Evolutionary conservation across 2,888 invertebrate species (phyloP).

Genomic region (Protophormia terraenovae): DNA sequence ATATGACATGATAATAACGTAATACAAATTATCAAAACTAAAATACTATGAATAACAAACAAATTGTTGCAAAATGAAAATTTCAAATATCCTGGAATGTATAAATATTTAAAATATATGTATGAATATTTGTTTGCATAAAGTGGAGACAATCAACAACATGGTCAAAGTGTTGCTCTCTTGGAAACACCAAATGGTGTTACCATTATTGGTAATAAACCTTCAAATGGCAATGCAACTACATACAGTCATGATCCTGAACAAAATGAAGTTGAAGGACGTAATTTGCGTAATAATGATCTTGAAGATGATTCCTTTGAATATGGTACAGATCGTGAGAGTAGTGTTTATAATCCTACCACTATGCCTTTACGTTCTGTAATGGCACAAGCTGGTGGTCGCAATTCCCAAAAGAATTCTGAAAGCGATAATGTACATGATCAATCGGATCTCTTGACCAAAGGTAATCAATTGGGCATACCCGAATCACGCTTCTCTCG

Average conservation of each 20-base stretch:
- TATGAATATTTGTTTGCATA: background rate
- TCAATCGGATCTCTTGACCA: conserved; percentile 74
- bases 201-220: conserved; percentile 74
- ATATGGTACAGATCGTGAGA: conserved; percentile 79
- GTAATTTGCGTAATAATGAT: conserved; percentile 62
- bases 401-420: conserved; percentile 75
- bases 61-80: conserved; percentile 3
- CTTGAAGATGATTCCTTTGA: conserved; percentile 80
- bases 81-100: background rate
- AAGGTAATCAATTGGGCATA: conserved; percentile 79
- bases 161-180: conserved; percentile 78
- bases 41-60: conserved; percentile 19
- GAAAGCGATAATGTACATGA: conserved; percentile 65
- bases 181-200: conserved; percentile 79
- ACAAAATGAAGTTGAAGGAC: conserved; percentile 73
- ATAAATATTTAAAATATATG: background rate
- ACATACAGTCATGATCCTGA: conserved; percentile 69
- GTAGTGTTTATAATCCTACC: conserved; percentile 80
- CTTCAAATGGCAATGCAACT: conserved; percentile 37
- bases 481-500: conserved; percentile 79
- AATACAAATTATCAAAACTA: conserved; percentile 15
- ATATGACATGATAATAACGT: conserved; percentile 41
- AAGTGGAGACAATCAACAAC: conserved; percentile 69
- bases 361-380: conserved; percentile 76
- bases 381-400: conserved; percentile 76